These are phyloP conservation scores for Anser cygnoides DNA, from an alignment of 2,113 vertebrate species.

Conservation along the genomic window DNA sequence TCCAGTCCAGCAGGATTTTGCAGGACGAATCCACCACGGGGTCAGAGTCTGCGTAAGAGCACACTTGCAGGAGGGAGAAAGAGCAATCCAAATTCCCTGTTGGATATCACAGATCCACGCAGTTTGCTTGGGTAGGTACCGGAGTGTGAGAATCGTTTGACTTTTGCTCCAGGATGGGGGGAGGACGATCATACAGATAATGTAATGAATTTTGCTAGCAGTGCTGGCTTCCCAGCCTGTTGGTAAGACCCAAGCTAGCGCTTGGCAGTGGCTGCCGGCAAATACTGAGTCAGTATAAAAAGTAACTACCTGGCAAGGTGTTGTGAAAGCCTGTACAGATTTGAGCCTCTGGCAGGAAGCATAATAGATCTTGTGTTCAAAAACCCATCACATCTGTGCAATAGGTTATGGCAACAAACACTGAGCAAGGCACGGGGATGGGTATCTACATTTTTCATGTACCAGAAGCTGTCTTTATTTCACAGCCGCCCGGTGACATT, in stretches of 20 bases:
- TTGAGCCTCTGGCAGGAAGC: constrained; percentile 37
- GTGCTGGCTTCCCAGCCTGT: not conserved
- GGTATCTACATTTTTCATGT: not conserved
- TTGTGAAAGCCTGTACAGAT: not conserved
- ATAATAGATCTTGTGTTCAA: constrained; percentile 30
- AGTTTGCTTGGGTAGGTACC: not conserved
- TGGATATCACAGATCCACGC: not conserved
- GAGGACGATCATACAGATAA: not conserved
- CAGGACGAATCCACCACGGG: not conserved
- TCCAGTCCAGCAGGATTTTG: not conserved
- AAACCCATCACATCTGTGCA: constrained; percentile 34
- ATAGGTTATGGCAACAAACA: not conserved
- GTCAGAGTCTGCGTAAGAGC: not conserved
- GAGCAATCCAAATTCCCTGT: not conserved
- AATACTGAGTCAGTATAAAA: constrained; percentile 18
- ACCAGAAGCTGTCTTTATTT: not conserved
- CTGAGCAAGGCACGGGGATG: not conserved
- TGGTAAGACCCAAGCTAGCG: not conserved
- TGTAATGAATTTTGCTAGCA: not conserved
- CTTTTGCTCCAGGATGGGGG: not conserved
- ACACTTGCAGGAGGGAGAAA: not conserved
- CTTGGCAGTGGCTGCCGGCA: not conserved
- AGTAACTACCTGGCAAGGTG: constrained; percentile 46
- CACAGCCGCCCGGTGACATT: not conserved
- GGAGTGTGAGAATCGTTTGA: not conserved